Percentiles rank a stretch among this genome's conserved stretches.
Evolutionary conservation across 2,888 invertebrate genomes (phyloP).

Genomic region (Venusia cambrica): DNA sequence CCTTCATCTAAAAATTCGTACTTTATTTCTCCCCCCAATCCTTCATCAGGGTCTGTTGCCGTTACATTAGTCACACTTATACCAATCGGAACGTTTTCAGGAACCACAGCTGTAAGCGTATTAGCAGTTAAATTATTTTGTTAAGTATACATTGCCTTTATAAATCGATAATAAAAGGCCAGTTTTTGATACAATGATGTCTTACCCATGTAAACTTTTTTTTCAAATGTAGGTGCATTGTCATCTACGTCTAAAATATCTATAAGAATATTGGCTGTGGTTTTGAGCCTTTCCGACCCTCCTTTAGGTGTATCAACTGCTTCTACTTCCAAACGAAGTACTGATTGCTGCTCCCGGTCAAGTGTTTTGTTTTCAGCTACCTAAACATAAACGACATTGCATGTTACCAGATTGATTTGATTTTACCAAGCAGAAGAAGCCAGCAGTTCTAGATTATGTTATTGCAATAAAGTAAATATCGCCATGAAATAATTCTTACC

Average conservation of each 20-base stretch:
- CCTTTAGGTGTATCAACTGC: slow-evolving; percentile 88
- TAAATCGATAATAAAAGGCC: no score
- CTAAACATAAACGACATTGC: slow-evolving; percentile 36
- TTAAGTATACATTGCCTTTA: no score
- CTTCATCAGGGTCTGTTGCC: slow-evolving; percentile 89
- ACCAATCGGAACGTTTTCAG: slow-evolving; percentile 86
- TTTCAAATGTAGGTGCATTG: slow-evolving; percentile 86
- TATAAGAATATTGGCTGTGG: slow-evolving; percentile 83
- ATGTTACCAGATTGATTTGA: no score
- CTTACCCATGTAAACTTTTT: slow-evolving; percentile 80
- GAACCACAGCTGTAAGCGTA: slow-evolving; percentile 85
- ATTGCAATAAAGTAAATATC: no score
- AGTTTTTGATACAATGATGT: not conserved
- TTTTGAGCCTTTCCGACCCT: slow-evolving; percentile 84
- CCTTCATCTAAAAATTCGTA: slow-evolving; percentile 88
- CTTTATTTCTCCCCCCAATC: slow-evolving; percentile 84
- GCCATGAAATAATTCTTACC: no score
- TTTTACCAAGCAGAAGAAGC: no score
- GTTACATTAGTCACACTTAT: slow-evolving; percentile 84
- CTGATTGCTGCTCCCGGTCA: slow-evolving; percentile 87
- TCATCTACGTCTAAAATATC: slow-evolving; percentile 90
- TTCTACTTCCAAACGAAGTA: slow-evolving; percentile 85
- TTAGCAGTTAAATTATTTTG: no score
- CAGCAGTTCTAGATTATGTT: not conserved
- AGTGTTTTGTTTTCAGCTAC: slow-evolving; percentile 84